These are phyloP conservation scores for Epinotia ramella DNA, from an alignment of 2,888 invertebrate genomes.

Conservation along the genomic window DNA sequence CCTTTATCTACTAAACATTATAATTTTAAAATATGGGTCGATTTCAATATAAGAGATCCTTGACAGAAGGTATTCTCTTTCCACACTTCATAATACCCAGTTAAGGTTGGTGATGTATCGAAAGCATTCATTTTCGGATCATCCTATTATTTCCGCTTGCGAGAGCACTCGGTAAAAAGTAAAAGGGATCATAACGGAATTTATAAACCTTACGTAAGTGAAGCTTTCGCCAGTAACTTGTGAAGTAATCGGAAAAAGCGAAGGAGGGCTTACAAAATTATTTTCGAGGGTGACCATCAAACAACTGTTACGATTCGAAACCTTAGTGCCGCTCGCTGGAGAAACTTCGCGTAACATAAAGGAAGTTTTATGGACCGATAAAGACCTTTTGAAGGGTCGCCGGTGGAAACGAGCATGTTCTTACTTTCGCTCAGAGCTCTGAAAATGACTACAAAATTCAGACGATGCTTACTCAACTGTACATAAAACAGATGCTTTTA, in stretches of 20 bases:
- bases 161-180: conserved; percentile 71
- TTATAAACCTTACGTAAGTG: conserved; percentile 75
- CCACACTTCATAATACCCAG: background rate
- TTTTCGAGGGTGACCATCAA: conserved; percentile 80
- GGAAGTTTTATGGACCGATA: conserved; percentile 81
- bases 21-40: no score
- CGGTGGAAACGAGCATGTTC: conserved; percentile 60
- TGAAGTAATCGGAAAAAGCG: conserved; percentile 69
- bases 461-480: conserved; percentile 45
- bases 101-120: conserved; percentile 65
- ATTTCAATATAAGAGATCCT: no score
- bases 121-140: conserved; percentile 76
- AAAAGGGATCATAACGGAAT: conserved; percentile 79
- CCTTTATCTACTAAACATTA: no score
- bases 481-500: conserved; percentile 44
- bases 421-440: conserved; percentile 57
- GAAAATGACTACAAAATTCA: conserved; percentile 56
- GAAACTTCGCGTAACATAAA: conserved; percentile 77
- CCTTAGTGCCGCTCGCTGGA: conserved; percentile 65
- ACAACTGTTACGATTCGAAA: conserved; percentile 60
- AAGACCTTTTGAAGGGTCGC: conserved; percentile 78
- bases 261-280: conserved; percentile 75
- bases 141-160: conserved; percentile 73
- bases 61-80: background rate
- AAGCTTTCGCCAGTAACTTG: conserved; percentile 76